Base-by-base conservation (phyloP, 2,797 vertebrate genomes). In the Hozukius guyotensis region DNA sequence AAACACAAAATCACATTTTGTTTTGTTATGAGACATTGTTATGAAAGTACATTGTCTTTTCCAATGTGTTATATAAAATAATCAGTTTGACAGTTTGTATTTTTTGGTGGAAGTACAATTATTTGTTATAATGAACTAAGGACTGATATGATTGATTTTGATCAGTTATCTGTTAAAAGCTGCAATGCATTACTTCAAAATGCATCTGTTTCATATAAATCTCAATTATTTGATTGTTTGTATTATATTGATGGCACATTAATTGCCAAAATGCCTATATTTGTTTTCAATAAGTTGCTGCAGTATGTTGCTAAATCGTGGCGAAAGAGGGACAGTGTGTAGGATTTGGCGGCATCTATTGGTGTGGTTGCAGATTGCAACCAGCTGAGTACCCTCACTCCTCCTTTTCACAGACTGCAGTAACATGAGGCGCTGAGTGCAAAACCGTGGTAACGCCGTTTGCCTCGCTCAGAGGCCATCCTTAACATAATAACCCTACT, bases 1-100 rank as follows among this genome's bases (percentile, higher is more conserved):
- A 78, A 86, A 72, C 56, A 75, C 29, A 69, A 77, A 78, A 86
- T 72, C 56, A 75, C 29, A 69, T 75, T 80, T 80, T 71, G 16
- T 78, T 8, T 72, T 77, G 20, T 61, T 73, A 32, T 20, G 67
- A 73, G 32, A 38, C 27, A 18, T 49, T 52, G 38, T 64, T 52
- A 67, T 25, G 46, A 84, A 82, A 86, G 20, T 61, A 49, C 12
- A 77, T 72, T 3, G 29, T 13, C 75, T 83, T 82, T 83, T 66
- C 8, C 13, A 78, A 59, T 53, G 13, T 42, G 63, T 2, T 27
- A 1, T 18, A n/a, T 59, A 13, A 77, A 68, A 76, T 49, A 59
- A 68, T 77, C 22, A 53, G 29, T 72, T 63, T 70, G 31, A 20
- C 32, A 12, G 24, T 27, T 1, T 14, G 4, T 59, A 24, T 65